These are phyloP conservation scores for Bettongia penicillata DNA, from an alignment of 2,113 vertebrate genomes.

Conservation along the genomic window DNA sequence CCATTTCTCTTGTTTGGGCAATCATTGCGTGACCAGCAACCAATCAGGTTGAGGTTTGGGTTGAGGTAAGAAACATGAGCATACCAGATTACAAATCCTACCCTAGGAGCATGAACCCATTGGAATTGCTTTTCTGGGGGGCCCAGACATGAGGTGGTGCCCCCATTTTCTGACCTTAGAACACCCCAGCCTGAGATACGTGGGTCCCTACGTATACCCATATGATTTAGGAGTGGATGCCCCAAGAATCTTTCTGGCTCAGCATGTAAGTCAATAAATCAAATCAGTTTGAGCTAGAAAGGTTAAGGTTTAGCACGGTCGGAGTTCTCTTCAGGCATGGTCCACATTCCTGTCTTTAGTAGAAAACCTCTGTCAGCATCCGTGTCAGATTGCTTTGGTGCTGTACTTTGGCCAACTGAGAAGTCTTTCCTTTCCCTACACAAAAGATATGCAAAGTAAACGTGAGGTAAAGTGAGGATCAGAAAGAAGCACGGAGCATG, in stretches of 20 bases:
- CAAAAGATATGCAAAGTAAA: background rate
- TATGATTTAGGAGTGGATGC: background rate
- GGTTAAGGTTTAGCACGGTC: no score
- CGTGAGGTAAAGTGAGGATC: background rate
- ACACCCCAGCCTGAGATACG: background rate
- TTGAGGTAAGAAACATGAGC: background rate
- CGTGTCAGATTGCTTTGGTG: no score
- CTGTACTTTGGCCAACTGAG: no score
- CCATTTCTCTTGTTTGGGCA: background rate
- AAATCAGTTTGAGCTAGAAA: no score
- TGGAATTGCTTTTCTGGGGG: background rate
- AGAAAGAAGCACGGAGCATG: background rate
- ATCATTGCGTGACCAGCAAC: background rate
- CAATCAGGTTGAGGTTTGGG: no score
- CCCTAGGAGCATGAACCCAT: background rate
- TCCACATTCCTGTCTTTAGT: no score
- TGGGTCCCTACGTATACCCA: background rate
- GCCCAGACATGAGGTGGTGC: no score
- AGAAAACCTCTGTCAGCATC: no score
- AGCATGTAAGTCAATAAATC: no score
- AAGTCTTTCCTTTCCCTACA: background rate
- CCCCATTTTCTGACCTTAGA: background rate
- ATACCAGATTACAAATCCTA: background rate
- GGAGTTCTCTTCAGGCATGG: background rate
- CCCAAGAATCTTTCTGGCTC: background rate